These are phyloP conservation scores for Oenanthe melanoleuca DNA, from an alignment of 2,113 vertebrate species.

Conservation along the genomic window DNA sequence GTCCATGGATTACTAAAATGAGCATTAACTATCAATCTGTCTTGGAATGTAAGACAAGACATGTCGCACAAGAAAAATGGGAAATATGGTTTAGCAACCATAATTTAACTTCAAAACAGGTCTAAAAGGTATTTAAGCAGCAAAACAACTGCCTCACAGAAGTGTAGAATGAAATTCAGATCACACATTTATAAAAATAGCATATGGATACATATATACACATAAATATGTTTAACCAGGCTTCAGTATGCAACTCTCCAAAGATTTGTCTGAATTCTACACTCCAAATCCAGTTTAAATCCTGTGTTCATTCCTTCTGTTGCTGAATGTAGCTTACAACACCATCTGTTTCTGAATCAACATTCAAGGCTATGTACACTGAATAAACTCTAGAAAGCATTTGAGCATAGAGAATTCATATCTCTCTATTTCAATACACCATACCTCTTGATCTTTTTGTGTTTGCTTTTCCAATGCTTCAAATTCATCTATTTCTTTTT, in stretches of 20 bases:
- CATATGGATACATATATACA: background rate
- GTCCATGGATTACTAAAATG: background rate
- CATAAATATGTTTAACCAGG: background rate
- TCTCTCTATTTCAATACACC: background rate
- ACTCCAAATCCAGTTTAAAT: background rate
- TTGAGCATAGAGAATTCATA: background rate
- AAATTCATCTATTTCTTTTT: conserved; percentile 84
- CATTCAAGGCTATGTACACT: background rate
- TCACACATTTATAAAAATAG: background rate
- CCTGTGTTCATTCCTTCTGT: background rate
- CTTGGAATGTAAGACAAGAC: background rate
- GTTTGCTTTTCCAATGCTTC: conserved; percentile 82
- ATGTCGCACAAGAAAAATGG: background rate
- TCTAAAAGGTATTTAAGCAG: background rate
- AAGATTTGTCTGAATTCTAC: background rate
- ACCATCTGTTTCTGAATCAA: background rate
- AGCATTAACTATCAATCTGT: background rate
- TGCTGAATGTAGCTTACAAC: background rate
- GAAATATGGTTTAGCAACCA: background rate
- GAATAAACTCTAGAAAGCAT: background rate
- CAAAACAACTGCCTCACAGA: background rate
- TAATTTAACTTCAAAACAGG: background rate
- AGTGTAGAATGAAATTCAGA: background rate
- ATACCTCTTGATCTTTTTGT: conserved; percentile 85
- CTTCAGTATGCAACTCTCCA: background rate